Conservation (phyloP, 2,888 invertebrate genomes). For the Zygogramma bicolorata region DNA sequence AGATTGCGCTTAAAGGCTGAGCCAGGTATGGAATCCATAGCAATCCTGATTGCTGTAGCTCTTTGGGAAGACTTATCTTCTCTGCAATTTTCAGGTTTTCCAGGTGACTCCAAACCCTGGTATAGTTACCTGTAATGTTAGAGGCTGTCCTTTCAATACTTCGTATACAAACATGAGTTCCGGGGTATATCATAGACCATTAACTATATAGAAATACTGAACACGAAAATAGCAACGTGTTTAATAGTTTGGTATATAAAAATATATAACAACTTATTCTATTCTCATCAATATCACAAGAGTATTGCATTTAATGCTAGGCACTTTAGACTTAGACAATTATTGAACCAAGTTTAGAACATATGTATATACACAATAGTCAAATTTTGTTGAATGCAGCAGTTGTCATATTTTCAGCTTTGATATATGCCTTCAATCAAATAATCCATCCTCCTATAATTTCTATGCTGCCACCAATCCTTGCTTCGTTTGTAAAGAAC, state of each 20-base stretch:
- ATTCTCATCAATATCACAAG: slow-evolving; percentile 53
- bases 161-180: no score
- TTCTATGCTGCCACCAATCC: slow-evolving; percentile 88
- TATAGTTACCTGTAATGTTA: no score
- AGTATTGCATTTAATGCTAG: slow-evolving; percentile 44
- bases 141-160: no score
- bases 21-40: no score
- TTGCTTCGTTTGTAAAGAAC: slow-evolving; percentile 78
- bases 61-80: no score
- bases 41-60: no score
- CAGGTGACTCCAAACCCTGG: no score
- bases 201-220: not conserved
- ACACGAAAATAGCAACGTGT: not conserved
- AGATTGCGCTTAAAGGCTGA: no score
- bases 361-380: not conserved
- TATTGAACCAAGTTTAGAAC: not conserved
- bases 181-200: no score
- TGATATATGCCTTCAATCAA: slow-evolving; percentile 92
- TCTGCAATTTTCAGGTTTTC: no score
- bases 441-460: slow-evolving; percentile 90
- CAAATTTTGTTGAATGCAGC: not conserved
- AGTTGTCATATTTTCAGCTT: slow-evolving; percentile 67
- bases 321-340: not conserved
- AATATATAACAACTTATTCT: slow-evolving; percentile 43
- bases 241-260: slow-evolving; percentile 24